Base-by-base conservation (phyloP, 2,888 invertebrate species). In the Pomacea canaliculata region DNA sequence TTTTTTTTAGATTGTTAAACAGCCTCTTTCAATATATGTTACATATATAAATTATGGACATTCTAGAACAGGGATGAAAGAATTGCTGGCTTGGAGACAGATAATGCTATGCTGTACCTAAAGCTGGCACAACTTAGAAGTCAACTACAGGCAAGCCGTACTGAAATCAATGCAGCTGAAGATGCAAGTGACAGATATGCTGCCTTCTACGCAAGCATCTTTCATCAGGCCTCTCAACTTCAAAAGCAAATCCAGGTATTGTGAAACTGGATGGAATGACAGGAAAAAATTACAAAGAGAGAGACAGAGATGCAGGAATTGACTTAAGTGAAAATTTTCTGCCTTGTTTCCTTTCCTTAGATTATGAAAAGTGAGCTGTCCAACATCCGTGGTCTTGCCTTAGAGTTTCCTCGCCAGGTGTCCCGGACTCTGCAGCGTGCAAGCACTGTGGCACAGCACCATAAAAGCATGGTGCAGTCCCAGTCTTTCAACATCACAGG, bases 21-120 rank as follows among this genome's bases (percentile, higher is more conserved):
- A 37, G 37, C 37, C 37, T 37, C 37, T 37, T 3, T 37, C 5
- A 37, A 37, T 37, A 37, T 37, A 37, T 37, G 37, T 37, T 37
- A 37, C 37, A 37, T 37, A 5, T 5, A 5, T 37, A 1, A 37
- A 37, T 5, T 37, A 37, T 37, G 37, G 3, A 37, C 37, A n/a
- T 75, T 82, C 48, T 80, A 89, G 89, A 76, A 81, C 1, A 86
- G 86, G 78, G 85, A 88, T 84, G 88, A 88, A 77, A 82, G 85
- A 70, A 85, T 89, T 73, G 83, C 82, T 16, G 65, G 81, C n/a
- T 79, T 89, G 66, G 88, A 88, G 75, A 88, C 89, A 60, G 89
- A 89, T 78, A 89, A 89, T 85, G 87, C 86, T 10, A 86, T 88
- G 87, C 81, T 88, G 49, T 86, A 88, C 74, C 77, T 89, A 49